Evolutionary conservation across 2,888 invertebrate species (phyloP), one percentile per base, ranked within the genome.

Genomic region (Lissocephala sabroskyi): DNA sequence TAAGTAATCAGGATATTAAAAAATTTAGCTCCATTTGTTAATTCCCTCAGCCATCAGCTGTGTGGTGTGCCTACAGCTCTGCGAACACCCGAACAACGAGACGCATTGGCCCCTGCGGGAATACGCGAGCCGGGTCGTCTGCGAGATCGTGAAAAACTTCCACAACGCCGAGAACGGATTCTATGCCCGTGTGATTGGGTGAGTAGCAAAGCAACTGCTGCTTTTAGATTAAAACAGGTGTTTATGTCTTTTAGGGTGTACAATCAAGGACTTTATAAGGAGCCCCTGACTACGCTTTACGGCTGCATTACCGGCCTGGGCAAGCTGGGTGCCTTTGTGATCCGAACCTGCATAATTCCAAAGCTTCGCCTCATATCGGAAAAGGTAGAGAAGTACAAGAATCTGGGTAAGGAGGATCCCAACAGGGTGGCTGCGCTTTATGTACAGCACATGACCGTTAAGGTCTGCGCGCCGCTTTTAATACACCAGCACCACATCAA

Each of bases 91-190:
- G 0, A 11, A 16, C 2, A n/a, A 6, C 2, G 45, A 48, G 10
- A 30, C 56, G 19, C 64, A 64, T 37, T 64, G 59, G 63, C 32
- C 50, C 0, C 14, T 66, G 10, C 56, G 67, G 1, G 63, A 64
- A 11, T 57, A 40, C 29, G 19, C 56, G 0, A 44, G 49, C 10
- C 52, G 35, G 10, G 45, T 63, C 3, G 41, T 47, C 1, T 30
- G 44, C n/a, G 45, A 59, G 0, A 26, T 66, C 9, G 32, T 59
- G 0, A 45, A 28, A 4, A 9, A 9, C 4, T 56, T 29, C 2
- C 5, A 41, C 5, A 17, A 6, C 16, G 5, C 1, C 0, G 39
- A 37, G 7, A 52, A 28, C n/a, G 32, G 2, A 1, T 19, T 63
- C 4, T 5, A 56, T 29, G 6, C 39, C 11, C 48, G 63, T 36